Evolutionary conservation across 2,797 vertebrate genomes (phyloP).

Genomic region (Sparus aurata): DNA sequence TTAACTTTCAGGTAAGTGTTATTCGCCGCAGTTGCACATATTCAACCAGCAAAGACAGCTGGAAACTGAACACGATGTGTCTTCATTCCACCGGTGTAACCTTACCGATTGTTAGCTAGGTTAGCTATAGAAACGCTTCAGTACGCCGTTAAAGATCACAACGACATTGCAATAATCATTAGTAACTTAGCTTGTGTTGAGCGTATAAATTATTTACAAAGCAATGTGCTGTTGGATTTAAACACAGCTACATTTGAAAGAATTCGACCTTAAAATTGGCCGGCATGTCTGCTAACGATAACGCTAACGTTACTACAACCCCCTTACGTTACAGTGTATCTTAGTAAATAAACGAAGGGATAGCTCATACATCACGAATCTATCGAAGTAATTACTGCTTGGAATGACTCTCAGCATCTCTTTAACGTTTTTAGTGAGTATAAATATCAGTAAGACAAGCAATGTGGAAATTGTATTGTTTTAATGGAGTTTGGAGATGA

Average conservation of each 20-base stretch:
- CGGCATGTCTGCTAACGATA: background rate
- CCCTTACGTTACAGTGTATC: background rate
- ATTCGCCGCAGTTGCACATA: no score
- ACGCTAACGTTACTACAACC: background rate
- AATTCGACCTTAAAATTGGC: background rate
- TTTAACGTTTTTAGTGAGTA: rapidly evolving
- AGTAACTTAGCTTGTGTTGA: rapidly evolving
- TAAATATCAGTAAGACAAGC: background rate
- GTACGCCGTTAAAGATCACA: background rate
- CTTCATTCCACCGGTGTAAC: background rate
- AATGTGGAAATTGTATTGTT: background rate
- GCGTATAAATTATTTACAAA: background rate
- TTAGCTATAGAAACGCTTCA: background rate
- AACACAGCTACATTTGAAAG: background rate
- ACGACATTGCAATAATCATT: no score
- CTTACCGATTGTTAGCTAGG: slow-evolving; percentile 23
- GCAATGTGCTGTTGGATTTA: no score
- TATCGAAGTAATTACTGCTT: background rate
- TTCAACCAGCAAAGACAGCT: background rate
- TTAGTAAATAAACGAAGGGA: background rate
- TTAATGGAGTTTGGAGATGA: background rate
- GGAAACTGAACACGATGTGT: background rate
- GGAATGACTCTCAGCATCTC: rapidly evolving
- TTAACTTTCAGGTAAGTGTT: slow-evolving; percentile 91
- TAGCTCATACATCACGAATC: background rate